Conservation (phyloP, 2,797 vertebrate genomes). For the Myotis myotis region DNA sequence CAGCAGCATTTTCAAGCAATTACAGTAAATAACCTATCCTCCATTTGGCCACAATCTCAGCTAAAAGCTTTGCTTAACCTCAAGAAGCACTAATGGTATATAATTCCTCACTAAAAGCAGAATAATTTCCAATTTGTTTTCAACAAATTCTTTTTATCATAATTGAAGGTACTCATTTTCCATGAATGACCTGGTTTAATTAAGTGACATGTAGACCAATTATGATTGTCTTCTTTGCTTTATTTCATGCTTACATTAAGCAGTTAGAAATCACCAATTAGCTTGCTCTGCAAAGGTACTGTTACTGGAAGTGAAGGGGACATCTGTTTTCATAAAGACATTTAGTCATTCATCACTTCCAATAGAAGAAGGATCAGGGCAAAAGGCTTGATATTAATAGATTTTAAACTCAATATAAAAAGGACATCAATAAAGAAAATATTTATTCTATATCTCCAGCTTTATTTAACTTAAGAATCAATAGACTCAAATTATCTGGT, state of each 20-base stretch:
- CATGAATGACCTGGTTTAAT: conserved; percentile 38
- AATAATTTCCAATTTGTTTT: conserved; percentile 28
- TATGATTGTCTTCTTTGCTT: conserved; percentile 24
- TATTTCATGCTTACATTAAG: conserved; percentile 41
- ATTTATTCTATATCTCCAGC: background rate
- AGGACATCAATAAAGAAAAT: conserved; percentile 25
- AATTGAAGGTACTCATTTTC: conserved; percentile 38
- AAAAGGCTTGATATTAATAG: conserved; percentile 26
- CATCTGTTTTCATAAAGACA: conserved; percentile 37
- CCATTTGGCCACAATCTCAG: background rate
- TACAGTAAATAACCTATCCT: conserved; percentile 15
- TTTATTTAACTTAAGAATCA: conserved; percentile 39
- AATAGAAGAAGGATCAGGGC: background rate
- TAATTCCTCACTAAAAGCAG: conserved; percentile 14
- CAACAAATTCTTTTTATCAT: conserved; percentile 43
- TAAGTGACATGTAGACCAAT: conserved; percentile 13
- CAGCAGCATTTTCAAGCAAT: background rate
- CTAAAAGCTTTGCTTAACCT: conserved; percentile 23
- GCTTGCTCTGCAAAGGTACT: conserved; percentile 42
- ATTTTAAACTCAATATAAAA: conserved; percentile 17
- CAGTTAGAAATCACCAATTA: conserved; percentile 54
- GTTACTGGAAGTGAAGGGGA: conserved; percentile 18
- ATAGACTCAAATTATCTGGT: background rate
- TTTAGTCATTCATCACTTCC: conserved; percentile 4
- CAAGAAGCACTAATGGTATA: background rate